Percentiles rank a stretch among this genome's conserved stretches.
These are phyloP conservation scores for Melanargia galathea DNA, from an alignment of 2,888 invertebrate genomes.

Conservation along the genomic window DNA sequence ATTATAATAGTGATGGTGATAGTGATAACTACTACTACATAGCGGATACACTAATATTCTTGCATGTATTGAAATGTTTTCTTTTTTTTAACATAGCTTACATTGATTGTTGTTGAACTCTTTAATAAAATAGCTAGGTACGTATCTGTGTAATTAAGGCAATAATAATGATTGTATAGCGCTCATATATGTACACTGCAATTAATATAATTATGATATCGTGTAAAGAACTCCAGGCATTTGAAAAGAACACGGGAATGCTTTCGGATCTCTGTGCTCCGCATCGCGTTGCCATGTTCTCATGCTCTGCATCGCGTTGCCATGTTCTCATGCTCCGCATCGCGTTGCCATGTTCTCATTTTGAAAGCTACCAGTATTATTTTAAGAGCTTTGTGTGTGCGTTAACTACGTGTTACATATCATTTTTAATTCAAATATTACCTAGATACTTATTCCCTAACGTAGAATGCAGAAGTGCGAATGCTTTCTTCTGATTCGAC, in stretches of 20 bases:
- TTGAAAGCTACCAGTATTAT: too few relatives aligned
- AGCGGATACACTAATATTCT: too few relatives aligned
- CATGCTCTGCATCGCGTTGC: slow-evolving; percentile 11
- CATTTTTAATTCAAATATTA: too few relatives aligned
- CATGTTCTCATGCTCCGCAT: slow-evolving; percentile 16
- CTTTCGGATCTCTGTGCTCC: slow-evolving; percentile 39
- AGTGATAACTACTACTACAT: too few relatives aligned
- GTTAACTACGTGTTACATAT: neutral
- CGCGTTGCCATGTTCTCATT: slow-evolving; percentile 20
- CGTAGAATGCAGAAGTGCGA: too few relatives aligned
- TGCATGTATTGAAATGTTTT: too few relatives aligned
- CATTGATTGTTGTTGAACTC: neutral
- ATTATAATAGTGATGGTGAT: too few relatives aligned
- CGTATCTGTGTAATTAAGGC: neutral
- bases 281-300: slow-evolving; percentile 17
- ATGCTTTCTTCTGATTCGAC: too few relatives aligned
- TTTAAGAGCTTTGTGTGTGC: slow-evolving; percentile 6
- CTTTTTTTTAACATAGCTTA: too few relatives aligned
- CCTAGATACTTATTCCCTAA: too few relatives aligned
- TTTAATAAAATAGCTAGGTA: neutral
- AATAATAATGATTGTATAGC: neutral
- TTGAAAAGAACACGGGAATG: slow-evolving; percentile 46
- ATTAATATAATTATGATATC: slow-evolving; percentile 1
- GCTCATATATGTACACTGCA: slow-evolving; percentile 12
- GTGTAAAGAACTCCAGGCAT: slow-evolving; percentile 19